Conservation (phyloP, 2,113 vertebrate genomes). For the Chionodraco myersi region DNA sequence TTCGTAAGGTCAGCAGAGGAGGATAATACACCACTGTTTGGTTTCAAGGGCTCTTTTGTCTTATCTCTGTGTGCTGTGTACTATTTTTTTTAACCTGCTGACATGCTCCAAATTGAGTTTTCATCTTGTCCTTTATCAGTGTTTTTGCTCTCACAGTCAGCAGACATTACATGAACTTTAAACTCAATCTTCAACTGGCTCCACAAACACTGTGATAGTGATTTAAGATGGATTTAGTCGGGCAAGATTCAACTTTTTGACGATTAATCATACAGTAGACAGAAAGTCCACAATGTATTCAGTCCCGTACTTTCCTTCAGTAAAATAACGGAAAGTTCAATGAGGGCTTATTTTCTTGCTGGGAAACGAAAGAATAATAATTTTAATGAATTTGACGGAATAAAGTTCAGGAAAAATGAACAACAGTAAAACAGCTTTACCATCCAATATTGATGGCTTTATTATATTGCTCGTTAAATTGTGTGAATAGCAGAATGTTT, state of each 20-base stretch:
- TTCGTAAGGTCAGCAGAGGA: neutral
- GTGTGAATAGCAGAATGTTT: neutral
- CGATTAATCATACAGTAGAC: neutral
- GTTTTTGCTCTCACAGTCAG: neutral
- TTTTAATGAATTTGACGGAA: slow-evolving; percentile 4
- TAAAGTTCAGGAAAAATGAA: slow-evolving; percentile 1
- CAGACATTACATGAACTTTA: slow-evolving; percentile 26
- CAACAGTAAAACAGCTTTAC: slow-evolving; percentile 1
- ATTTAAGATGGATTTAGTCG: slow-evolving; percentile 34
- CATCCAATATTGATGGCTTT: neutral
- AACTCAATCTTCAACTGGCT: neutral
- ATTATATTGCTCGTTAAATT: neutral
- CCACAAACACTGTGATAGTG: slow-evolving; percentile 5
- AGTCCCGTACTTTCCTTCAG: neutral
- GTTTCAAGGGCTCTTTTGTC: slow-evolving; percentile 39
- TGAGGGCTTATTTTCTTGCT: neutral
- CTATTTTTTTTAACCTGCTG: slow-evolving; percentile 20
- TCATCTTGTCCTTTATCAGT: slow-evolving; percentile 12
- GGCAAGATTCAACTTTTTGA: slow-evolving; percentile 2
- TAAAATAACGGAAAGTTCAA: neutral
- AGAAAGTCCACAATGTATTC: neutral
- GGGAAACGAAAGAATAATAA: neutral
- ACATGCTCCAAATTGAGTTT: slow-evolving; percentile 27
- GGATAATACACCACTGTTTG: neutral
- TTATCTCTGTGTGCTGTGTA: neutral